A percentile compares a stretch with the other conserved stretches of the same genome.
Conservation (phyloP, 2,797 vertebrate genomes). For the Malacoctenus gilli region DNA sequence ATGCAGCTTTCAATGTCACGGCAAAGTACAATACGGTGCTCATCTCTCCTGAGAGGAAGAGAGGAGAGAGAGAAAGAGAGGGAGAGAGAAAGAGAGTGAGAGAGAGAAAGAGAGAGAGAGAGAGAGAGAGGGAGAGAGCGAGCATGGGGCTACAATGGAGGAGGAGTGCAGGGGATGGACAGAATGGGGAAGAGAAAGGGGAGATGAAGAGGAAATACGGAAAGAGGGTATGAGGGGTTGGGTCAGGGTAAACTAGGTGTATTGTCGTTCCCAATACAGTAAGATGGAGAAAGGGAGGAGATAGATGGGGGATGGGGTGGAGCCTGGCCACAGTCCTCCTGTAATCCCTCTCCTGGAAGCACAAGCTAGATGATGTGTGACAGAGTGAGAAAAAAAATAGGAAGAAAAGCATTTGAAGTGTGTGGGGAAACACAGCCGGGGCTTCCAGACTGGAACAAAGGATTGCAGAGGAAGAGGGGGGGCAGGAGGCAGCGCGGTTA, state of each 20-base stretch:
- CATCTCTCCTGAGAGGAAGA: constrained; percentile 65
- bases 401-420: constrained; percentile 42
- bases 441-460: constrained; percentile 58
- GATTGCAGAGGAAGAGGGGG: constrained; percentile 35
- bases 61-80: constrained; percentile 54
- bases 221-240: constrained; percentile 44
- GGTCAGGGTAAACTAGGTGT: constrained; percentile 62
- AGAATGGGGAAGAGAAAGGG: constrained; percentile 10
- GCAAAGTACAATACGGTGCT: constrained; percentile 63
- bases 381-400: constrained; percentile 22
- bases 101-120: constrained; percentile 56
- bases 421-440: constrained; percentile 42
- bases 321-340: constrained; percentile 47
- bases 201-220: constrained; percentile 39
- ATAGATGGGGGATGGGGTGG: constrained; percentile 47
- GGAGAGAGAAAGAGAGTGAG: too few species aligned
- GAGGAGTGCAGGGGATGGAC: constrained; percentile 31
- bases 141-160: constrained; percentile 46
- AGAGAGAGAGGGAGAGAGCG: constrained; percentile 54
- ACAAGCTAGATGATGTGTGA: constrained; percentile 45
- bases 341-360: constrained; percentile 51
- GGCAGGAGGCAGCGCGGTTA: constrained; percentile 39
- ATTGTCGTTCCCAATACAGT: constrained; percentile 48
- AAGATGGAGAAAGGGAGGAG: constrained; percentile 47
- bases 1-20: constrained; percentile 77